Evolutionary conservation across 2,797 vertebrate genomes (phyloP), one percentile per base, ranked within the genome.

Genomic region (Urophycis tenuis): DNA sequence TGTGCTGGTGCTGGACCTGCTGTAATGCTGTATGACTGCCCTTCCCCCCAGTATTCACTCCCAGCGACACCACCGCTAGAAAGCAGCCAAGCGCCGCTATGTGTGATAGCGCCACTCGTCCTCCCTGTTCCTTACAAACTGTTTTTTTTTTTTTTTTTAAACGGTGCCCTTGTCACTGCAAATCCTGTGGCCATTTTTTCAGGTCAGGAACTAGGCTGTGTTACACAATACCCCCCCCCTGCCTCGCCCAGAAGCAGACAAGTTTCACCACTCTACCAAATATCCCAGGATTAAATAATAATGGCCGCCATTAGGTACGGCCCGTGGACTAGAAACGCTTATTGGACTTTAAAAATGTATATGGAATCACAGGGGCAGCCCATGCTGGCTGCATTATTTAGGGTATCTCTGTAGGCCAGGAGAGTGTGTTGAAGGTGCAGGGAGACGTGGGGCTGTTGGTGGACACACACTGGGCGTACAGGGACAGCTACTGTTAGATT

Each of bases 331-430:
- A 83, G 83, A 89, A 90, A 81, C 84, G 5, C 89, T 91, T 91
- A 91, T 90, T 89, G 83, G 90, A 89, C 80, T 88, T 91, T 86
- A 91, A 90, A 90, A 87, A 91, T 91, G 85, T 79, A 91, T 88
- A 82, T 19, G 41, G 82, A 89, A 90, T 87, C 84, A 88, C 78
- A 79, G 81, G 84, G 79, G 85, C 80, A 84, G 79, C 85, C 87
- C 25, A 12, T 79, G 60, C 39, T 32, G 78, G 78, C 80, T 91
- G 81, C 87, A 91, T 91, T 91, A 90, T 91, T 90, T 79, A 90
- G 86, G 41, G 78, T 8, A 73, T 84, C 79, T 87, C 76, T 60
- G 74, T 73, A 74, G 82, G 78, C 69, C 76, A 84, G 78, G 79
- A 78, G 71, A 86, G 77, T 29, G 25, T 3, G n/a, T 67, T 8